Evolutionary conservation across 2,113 vertebrate genomes (phyloP).

Genomic region (Pelusios castaneus): DNA sequence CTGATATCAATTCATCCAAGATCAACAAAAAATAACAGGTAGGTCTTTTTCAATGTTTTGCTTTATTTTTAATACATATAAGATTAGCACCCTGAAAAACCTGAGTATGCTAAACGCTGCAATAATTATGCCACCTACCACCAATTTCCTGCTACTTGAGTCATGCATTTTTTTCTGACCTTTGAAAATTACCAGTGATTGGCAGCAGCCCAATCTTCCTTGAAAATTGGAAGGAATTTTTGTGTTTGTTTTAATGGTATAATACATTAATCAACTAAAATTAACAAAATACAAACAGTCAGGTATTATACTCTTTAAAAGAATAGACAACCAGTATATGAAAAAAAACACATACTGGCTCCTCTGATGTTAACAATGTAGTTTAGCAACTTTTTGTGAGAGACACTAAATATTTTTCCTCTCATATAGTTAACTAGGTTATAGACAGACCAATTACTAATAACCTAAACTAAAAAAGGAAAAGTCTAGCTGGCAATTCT

Average conservation of each 20-base stretch:
- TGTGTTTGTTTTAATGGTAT: not conserved
- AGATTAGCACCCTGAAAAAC: not conserved
- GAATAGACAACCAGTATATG: not conserved
- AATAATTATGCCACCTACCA: not conserved
- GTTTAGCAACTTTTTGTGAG: fast-evolving
- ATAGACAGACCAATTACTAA: not conserved
- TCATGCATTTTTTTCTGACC: not conserved
- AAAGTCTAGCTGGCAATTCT: not conserved
- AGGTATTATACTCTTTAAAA: not conserved
- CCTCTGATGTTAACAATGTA: not conserved
- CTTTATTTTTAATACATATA: not conserved
- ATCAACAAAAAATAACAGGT: not conserved
- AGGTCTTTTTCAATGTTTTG: fast-evolving
- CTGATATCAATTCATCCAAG: not conserved
- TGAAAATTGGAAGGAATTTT: not conserved
- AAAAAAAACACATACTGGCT: not conserved
- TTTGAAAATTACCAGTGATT: not conserved
- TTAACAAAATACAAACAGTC: not conserved
- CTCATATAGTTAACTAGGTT: not conserved
- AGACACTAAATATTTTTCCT: not conserved
- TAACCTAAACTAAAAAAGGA: not conserved
- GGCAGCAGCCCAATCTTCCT: not conserved
- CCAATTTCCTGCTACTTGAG: not conserved
- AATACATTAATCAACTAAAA: not conserved
- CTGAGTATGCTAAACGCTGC: not conserved